phyloP scores from a whole-genome alignment of 2,797 vertebrate genomes.

The Neosilurus hyrtlii region DNA sequence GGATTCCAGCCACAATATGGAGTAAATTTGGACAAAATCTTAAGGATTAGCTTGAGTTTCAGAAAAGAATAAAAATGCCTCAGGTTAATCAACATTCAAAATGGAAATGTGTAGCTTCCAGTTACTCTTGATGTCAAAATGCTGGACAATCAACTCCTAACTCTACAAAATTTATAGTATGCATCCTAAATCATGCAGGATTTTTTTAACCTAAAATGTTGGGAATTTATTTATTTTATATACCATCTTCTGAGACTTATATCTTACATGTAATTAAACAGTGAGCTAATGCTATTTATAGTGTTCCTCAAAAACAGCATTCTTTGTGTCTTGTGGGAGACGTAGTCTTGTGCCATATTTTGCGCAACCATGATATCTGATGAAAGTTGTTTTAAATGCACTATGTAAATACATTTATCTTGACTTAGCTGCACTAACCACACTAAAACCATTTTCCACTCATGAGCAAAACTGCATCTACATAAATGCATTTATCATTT shows the following conservation, averaged over 20 bases:
- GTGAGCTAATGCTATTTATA: neutral
- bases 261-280: neutral
- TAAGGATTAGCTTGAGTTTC: conserved; percentile 33
- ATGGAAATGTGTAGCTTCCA: conserved; percentile 25
- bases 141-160: conserved; percentile 9
- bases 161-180: neutral
- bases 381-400: neutral
- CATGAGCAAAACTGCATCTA: neutral
- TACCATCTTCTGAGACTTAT: neutral
- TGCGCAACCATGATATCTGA: no score
- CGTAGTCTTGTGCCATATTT: no score
- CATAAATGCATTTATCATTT: no score
- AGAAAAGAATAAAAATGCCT: conserved; percentile 18
- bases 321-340: no score
- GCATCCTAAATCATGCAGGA: neutral
- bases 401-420: neutral
- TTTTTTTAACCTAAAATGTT: neutral
- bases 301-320: neutral
- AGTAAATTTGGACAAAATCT: conserved; percentile 17
- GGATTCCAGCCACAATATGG: conserved; percentile 34
- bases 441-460: neutral
- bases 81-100: conserved; percentile 30
- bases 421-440: neutral
- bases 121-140: conserved; percentile 23
- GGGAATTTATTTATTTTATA: neutral